These are phyloP conservation scores for Polia nebulosa DNA, from an alignment of 2,888 invertebrate species.

Conservation along the genomic window DNA sequence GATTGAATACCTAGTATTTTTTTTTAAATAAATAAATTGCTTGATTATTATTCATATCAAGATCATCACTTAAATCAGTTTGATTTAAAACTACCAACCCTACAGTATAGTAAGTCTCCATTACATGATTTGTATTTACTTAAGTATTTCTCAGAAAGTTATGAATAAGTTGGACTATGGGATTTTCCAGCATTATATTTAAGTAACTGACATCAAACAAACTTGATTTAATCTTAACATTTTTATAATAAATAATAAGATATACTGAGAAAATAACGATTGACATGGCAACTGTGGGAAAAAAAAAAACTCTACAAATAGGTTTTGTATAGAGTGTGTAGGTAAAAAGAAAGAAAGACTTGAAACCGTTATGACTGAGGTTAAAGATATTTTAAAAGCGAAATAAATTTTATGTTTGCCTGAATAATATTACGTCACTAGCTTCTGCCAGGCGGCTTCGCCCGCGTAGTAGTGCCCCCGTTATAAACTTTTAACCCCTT, in stretches of 20 bases:
- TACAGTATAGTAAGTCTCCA: neutral
- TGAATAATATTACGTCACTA: too few species aligned
- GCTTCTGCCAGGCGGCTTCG: too few species aligned
- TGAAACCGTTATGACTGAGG: too few species aligned
- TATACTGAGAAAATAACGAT: neutral
- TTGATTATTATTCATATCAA: neutral
- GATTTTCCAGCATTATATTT: slow-evolving; percentile 3
- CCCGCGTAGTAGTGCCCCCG: too few species aligned
- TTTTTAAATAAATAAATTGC: neutral
- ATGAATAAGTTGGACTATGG: neutral
- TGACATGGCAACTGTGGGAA: too few species aligned
- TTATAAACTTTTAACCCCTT: too few species aligned
- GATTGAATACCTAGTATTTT: neutral
- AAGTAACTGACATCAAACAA: neutral
- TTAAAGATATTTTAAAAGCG: too few species aligned
- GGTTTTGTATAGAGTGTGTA: too few species aligned
- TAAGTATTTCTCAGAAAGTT: slow-evolving; percentile 5
- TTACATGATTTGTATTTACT: neutral
- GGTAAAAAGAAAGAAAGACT: too few species aligned
- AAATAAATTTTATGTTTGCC: too few species aligned
- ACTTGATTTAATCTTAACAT: neutral
- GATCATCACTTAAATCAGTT: neutral
- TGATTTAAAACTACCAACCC: neutral
- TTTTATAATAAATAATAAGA: neutral
- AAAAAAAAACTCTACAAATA: too few species aligned